Conservation (phyloP, 2,888 invertebrate species). For the Pteria penguin region DNA sequence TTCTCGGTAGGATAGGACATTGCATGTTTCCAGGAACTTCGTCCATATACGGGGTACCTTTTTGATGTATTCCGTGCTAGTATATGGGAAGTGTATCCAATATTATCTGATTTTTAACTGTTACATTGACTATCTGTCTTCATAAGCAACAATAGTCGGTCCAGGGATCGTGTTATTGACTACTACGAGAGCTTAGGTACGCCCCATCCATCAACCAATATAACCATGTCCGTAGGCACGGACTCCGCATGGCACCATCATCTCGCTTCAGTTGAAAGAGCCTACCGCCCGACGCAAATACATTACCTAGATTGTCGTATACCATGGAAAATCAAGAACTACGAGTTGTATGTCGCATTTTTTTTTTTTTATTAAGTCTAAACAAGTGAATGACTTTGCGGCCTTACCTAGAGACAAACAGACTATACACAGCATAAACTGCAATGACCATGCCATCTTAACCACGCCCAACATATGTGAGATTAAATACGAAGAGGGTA, state of each 20-base stretch:
- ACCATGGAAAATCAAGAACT: no score
- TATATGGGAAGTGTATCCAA: constrained; percentile 66
- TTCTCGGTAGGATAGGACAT: constrained; percentile 71
- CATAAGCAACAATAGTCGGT: constrained; percentile 69
- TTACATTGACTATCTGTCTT: constrained; percentile 64
- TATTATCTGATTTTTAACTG: constrained; percentile 65
- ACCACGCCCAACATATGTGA: no score
- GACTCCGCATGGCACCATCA: no score
- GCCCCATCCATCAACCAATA: constrained; percentile 67
- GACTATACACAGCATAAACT: no score
- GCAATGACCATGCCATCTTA: no score
- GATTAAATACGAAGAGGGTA: no score
- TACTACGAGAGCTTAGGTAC: constrained; percentile 56
- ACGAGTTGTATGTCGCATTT: no score
- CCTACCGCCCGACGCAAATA: background rate
- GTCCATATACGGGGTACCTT: constrained; percentile 70
- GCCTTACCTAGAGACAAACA: no score
- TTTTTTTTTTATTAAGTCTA: no score
- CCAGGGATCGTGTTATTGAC: constrained; percentile 71
- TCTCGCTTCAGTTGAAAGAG: no score
- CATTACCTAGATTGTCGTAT: background rate
- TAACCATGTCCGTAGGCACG: constrained; percentile 56
- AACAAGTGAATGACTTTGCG: no score
- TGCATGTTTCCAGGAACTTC: constrained; percentile 71
- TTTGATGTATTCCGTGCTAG: constrained; percentile 74